These are phyloP conservation scores for Anser cygnoides DNA, from an alignment of 2,113 vertebrate genomes.

Conservation along the genomic window DNA sequence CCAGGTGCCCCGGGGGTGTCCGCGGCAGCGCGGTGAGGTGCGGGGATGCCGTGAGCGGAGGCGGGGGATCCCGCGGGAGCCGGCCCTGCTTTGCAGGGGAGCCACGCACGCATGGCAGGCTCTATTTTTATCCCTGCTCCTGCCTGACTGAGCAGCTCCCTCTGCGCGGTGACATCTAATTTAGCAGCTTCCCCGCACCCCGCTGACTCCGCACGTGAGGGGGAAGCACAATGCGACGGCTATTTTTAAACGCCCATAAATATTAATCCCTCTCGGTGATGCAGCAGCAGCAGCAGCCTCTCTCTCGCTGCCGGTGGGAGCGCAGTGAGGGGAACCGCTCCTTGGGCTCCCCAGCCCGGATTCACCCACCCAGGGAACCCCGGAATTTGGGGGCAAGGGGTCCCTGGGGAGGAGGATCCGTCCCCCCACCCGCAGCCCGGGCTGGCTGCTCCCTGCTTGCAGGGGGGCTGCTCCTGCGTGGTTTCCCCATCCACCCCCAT, in stretches of 20 bases:
- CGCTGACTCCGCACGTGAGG: slow-evolving; percentile 71
- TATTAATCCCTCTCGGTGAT: slow-evolving; percentile 62
- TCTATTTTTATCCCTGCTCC: slow-evolving; percentile 68
- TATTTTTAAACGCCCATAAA: slow-evolving; percentile 70
- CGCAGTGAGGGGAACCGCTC: background rate
- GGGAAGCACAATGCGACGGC: slow-evolving; percentile 70
- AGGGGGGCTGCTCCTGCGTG: rapidly evolving
- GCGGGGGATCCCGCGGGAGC: slow-evolving; percentile 49
- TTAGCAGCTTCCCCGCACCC: slow-evolving; percentile 71
- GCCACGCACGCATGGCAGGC: slow-evolving; percentile 1
- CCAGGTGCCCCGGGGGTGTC: background rate
- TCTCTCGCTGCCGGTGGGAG: background rate
- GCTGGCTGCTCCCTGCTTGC: background rate
- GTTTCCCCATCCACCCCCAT: background rate
- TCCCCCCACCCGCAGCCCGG: background rate
- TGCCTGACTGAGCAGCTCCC: slow-evolving; percentile 60
- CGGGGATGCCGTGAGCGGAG: background rate
- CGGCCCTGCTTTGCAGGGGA: slow-evolving; percentile 20
- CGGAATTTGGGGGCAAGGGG: background rate
- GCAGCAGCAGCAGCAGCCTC: slow-evolving; percentile 12
- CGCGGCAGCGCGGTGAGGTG: background rate
- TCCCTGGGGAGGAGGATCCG: background rate
- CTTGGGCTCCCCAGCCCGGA: background rate
- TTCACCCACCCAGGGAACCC: background rate
- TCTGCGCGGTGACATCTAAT: slow-evolving; percentile 64